These are phyloP conservation scores for Cyprinodon brontotheroides DNA, from an alignment of 2,113 vertebrate genomes.

Conservation along the genomic window DNA sequence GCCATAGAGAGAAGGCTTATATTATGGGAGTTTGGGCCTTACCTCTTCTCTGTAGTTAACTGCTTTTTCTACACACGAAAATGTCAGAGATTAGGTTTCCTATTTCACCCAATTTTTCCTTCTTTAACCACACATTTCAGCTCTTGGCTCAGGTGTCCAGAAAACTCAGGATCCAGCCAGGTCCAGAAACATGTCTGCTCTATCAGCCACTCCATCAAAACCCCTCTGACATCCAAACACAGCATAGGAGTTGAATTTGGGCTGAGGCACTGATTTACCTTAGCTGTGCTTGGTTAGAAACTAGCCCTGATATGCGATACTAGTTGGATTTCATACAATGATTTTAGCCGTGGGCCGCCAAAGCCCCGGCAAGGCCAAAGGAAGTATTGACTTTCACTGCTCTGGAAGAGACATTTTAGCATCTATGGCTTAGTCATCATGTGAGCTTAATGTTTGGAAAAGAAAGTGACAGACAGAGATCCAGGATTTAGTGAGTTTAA, in stretches of 20 bases:
- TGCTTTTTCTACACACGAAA: conserved; percentile 65
- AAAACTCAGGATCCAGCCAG: conserved; percentile 50
- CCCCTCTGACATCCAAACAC: conserved; percentile 61
- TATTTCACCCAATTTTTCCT: conserved; percentile 51
- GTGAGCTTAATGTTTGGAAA: conserved; percentile 22
- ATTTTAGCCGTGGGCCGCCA: conserved; percentile 34
- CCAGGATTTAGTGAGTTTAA: conserved; percentile 39
- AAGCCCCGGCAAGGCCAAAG: conserved; percentile 56
- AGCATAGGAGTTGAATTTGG: conserved; percentile 54
- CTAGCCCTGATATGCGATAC: conserved; percentile 58
- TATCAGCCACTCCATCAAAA: conserved; percentile 68
- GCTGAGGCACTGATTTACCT: conserved; percentile 23
- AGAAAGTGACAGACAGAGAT: conserved; percentile 28
- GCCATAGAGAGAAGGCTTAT: conserved; percentile 73
- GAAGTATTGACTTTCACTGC: conserved; percentile 24
- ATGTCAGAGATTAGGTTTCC: conserved; percentile 56
- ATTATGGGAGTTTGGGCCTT: conserved; percentile 70
- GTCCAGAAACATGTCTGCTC: conserved; percentile 59
- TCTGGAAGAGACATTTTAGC: conserved; percentile 37
- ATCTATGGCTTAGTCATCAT: conserved; percentile 31
- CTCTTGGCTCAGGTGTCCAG: conserved; percentile 49
- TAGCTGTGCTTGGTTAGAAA: conserved; percentile 50
- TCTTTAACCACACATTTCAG: conserved; percentile 59
- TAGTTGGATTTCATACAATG: conserved; percentile 53
- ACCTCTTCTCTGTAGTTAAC: conserved; percentile 66